phyloP scores from a whole-genome alignment of 1,140 invertebrate species.

The Saccostrea cuccullata region DNA sequence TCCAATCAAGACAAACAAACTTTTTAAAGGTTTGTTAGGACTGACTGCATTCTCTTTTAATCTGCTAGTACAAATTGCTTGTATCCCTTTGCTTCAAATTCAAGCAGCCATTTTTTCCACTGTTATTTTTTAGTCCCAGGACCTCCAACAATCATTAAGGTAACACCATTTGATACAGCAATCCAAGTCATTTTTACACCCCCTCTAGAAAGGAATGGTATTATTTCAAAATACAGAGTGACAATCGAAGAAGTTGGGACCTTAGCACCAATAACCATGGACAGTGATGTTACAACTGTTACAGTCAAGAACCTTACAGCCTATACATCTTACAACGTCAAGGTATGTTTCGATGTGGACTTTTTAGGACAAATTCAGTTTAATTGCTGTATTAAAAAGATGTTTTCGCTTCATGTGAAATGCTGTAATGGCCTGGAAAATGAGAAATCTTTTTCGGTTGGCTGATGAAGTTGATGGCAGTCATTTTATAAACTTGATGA shows the following conservation, averaged over 20 bases:
- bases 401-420: too few relatives aligned
- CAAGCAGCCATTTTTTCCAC: neutral
- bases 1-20: too few relatives aligned
- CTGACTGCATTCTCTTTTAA: neutral
- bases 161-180: neutral
- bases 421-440: too few relatives aligned
- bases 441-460: too few relatives aligned
- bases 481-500: too few relatives aligned
- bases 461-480: too few relatives aligned
- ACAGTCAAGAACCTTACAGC: slow-evolving; percentile 2
- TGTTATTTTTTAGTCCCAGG: neutral
- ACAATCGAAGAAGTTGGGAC: neutral
- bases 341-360: neutral
- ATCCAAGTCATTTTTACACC: neutral
- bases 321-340: neutral
- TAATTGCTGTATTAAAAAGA: too few relatives aligned
- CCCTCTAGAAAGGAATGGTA: neutral
- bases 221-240: slow-evolving; percentile 7
- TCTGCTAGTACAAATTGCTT: neutral
- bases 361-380: too few relatives aligned
- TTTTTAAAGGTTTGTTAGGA: neutral
- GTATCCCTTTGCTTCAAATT: neutral
- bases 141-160: neutral
- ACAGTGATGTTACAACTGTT: neutral
- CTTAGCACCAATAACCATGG: neutral